These are phyloP conservation scores for Zaprionus africanus DNA, from an alignment of 1,140 invertebrate genomes.

Conservation along the genomic window DNA sequence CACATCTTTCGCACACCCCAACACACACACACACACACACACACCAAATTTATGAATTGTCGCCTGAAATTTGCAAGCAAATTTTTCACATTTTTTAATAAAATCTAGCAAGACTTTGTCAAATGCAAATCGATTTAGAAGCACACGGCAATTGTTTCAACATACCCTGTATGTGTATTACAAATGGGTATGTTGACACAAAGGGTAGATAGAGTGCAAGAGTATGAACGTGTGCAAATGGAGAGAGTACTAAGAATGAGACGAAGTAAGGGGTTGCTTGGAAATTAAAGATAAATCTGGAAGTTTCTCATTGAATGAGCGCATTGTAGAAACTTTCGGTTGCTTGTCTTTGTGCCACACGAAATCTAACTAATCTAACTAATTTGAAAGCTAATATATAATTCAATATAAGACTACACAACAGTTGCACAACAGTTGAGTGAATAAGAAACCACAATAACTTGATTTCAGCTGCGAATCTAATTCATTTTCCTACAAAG, in stretches of 20 bases:
- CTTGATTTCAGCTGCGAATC: not conserved
- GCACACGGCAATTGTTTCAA: not conserved
- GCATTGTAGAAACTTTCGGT: too few species aligned
- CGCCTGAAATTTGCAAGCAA: not conserved
- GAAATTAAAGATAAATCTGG: too few species aligned
- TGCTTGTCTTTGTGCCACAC: too few species aligned
- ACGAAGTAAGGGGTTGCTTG: too few species aligned
- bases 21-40: constrained; percentile 16
- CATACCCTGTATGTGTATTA: not conserved
- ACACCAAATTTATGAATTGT: not conserved
- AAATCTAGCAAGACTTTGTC: not conserved
- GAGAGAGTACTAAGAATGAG: not conserved
- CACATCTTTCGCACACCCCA: not conserved
- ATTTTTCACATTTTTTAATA: constrained; percentile 2
- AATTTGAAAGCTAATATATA: not conserved
- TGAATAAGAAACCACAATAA: not conserved
- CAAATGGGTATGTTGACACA: not conserved
- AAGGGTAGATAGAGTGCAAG: not conserved
- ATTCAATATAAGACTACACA: not conserved
- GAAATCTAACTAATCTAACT: not conserved
- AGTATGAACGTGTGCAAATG: not conserved
- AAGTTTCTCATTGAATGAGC: not conserved
- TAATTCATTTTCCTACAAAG: not conserved
- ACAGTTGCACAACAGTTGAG: not conserved
- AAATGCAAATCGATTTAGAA: not conserved